Percentiles rank a stretch among this genome's conserved stretches.
These are phyloP conservation scores for Siniperca scherzeri DNA, from an alignment of 2,797 vertebrate genomes.

Conservation along the genomic window DNA sequence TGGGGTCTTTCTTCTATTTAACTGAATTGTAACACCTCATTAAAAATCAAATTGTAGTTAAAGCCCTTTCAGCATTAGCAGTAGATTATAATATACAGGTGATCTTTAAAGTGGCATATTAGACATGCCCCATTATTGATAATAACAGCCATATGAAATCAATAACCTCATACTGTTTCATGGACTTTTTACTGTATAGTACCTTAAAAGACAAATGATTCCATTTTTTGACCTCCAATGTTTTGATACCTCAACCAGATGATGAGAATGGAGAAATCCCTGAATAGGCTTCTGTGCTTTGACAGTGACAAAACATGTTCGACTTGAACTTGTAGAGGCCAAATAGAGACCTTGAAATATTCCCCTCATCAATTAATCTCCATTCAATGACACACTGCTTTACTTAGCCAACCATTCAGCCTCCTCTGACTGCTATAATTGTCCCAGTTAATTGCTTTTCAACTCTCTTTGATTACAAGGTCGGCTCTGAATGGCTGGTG, in stretches of 20 bases:
- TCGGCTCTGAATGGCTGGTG: constrained; percentile 83
- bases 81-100: constrained; percentile 12
- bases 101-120: constrained; percentile 17
- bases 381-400: constrained; percentile 90
- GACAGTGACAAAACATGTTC: constrained; percentile 71
- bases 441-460: constrained; percentile 92
- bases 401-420: constrained; percentile 90
- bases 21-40: constrained; percentile 6
- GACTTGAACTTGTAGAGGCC: constrained; percentile 84
- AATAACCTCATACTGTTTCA: constrained; percentile 11
- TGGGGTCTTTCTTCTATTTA: constrained; percentile 1
- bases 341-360: constrained; percentile 89
- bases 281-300: constrained; percentile 44
- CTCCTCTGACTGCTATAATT: constrained; percentile 88
- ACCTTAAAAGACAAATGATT: constrained; percentile 33
- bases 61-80: neutral
- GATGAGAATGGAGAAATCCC: constrained; percentile 60
- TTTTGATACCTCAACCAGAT: constrained; percentile 59
- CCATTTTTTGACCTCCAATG: constrained; percentile 35
- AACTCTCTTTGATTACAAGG: constrained; percentile 91
- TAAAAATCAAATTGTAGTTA: constrained; percentile 6
- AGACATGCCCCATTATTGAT: constrained; percentile 14
- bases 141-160: constrained; percentile 29
- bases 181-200: constrained; percentile 12
- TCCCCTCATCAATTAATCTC: constrained; percentile 89